phyloP scores from a whole-genome alignment of 2,797 vertebrate species.

The Eurystomus glaucurus region DNA sequence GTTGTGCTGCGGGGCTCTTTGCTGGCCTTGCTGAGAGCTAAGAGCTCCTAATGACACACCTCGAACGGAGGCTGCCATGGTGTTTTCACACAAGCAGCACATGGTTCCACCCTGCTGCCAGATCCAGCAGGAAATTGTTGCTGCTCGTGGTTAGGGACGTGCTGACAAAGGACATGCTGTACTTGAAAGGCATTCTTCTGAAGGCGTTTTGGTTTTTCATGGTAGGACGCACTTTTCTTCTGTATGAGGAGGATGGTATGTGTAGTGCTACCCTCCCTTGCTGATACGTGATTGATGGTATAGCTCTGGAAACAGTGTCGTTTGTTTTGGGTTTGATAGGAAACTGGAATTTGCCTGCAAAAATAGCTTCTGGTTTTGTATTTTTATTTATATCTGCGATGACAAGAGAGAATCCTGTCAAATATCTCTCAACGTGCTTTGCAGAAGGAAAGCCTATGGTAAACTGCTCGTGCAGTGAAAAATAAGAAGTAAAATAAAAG shows the following conservation, averaged over 20 bases:
- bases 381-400: not conserved
- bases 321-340: not conserved
- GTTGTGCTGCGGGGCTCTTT: not conserved
- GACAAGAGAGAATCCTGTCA: not conserved
- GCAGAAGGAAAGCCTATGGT: not conserved
- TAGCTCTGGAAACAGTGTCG: not conserved
- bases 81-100: not conserved
- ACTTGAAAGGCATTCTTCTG: not conserved
- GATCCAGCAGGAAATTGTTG: not conserved
- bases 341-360: not conserved
- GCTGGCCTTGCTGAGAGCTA: not conserved
- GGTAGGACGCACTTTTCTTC: not conserved
- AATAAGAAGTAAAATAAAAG: not conserved
- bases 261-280: not conserved
- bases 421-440: not conserved
- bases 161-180: not conserved
- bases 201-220: not conserved
- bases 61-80: not conserved
- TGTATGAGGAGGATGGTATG: not conserved
- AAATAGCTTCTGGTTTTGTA: not conserved
- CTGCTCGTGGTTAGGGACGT: not conserved
- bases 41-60: not conserved
- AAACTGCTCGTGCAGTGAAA: not conserved
- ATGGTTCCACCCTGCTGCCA: not conserved
- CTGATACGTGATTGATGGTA: not conserved